Evolutionary conservation across 2,113 vertebrate species (phyloP).

Genomic region (Halichoerus grypus): DNA sequence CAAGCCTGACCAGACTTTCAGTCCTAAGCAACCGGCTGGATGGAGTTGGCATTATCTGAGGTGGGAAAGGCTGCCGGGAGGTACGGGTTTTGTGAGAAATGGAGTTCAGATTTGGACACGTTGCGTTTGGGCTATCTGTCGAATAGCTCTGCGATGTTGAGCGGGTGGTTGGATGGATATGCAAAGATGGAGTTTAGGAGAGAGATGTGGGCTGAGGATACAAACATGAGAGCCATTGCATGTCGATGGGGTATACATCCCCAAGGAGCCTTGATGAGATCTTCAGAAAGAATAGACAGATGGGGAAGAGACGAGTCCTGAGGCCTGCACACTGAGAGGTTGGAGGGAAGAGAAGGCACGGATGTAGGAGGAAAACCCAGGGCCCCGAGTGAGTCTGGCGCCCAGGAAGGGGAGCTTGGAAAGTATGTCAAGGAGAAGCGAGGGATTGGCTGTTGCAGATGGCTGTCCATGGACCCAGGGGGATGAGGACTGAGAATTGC

Average conservation of each 20-base stretch:
- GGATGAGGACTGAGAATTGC: neutral
- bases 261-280: neutral
- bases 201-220: neutral
- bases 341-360: neutral
- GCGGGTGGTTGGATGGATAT: neutral
- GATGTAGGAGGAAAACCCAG: neutral
- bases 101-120: neutral
- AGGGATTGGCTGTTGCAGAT: too few species aligned
- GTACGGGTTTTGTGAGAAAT: neutral
- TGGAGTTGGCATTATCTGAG: neutral
- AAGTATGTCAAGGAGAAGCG: neutral
- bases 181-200: neutral
- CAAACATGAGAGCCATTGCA: neutral
- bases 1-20: neutral
- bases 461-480: neutral
- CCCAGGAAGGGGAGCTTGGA: neutral
- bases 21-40: neutral
- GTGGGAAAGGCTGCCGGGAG: neutral
- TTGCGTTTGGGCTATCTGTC: neutral
- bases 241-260: neutral
- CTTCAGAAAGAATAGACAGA: neutral
- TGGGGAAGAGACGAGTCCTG: neutral
- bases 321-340: neutral
- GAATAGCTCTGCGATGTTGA: neutral
- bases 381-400: neutral